Evolutionary conservation across 2,888 invertebrate species (phyloP).

Genomic region (Chloroclysta siterata): DNA sequence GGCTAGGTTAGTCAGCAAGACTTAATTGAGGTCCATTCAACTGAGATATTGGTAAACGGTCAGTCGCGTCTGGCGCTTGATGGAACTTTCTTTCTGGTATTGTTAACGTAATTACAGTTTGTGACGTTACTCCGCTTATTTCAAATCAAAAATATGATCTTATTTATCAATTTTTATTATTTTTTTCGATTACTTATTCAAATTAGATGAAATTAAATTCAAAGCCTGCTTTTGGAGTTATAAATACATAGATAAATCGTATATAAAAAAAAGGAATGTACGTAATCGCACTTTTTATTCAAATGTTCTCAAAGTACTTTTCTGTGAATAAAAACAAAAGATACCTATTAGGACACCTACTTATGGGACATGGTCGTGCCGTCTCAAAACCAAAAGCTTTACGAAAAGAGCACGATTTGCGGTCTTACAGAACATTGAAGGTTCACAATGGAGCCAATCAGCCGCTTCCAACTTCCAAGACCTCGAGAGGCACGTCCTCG

Average conservation of each 20-base stretch:
- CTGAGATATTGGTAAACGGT: slow-evolving; percentile 70
- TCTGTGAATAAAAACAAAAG: not conserved
- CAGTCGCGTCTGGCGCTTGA: slow-evolving; percentile 55
- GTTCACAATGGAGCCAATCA: slow-evolving; percentile 80
- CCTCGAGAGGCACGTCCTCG: slow-evolving; percentile 72
- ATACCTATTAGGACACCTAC: not conserved
- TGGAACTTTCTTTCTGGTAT: slow-evolving; percentile 58
- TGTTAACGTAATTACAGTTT: slow-evolving; percentile 53
- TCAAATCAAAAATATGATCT: slow-evolving; percentile 30
- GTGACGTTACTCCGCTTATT: slow-evolving; percentile 43
- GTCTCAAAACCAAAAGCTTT: slow-evolving; percentile 39
- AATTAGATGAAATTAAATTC: not conserved
- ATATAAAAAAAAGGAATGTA: too few species aligned
- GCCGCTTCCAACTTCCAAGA: slow-evolving; percentile 67
- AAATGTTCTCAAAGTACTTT: not conserved
- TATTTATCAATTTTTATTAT: slow-evolving; percentile 13
- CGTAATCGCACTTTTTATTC: too few species aligned
- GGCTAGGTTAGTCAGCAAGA: slow-evolving; percentile 59
- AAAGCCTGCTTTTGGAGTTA: not conserved
- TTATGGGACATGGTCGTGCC: slow-evolving; percentile 3
- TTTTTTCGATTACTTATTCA: not conserved
- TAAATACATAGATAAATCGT: not conserved
- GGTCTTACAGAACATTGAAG: slow-evolving; percentile 72
- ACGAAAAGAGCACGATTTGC: slow-evolving; percentile 64
- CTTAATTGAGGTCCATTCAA: slow-evolving; percentile 76